These are phyloP conservation scores for Drosophila takahashii DNA, from an alignment of 1,140 invertebrate genomes.

Conservation along the genomic window DNA sequence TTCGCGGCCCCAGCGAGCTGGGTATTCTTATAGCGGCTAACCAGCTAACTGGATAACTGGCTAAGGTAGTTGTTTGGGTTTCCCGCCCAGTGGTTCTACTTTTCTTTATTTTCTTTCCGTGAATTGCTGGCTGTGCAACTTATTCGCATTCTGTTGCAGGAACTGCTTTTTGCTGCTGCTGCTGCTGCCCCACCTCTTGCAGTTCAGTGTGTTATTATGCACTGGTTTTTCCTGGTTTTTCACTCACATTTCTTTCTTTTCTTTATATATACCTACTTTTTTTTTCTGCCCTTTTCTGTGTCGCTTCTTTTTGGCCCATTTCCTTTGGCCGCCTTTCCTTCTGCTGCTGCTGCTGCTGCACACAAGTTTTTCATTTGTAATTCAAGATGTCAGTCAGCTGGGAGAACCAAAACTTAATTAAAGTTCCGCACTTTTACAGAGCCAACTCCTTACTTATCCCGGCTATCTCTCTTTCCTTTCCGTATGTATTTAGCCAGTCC, in stretches of 20 bases:
- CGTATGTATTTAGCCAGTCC: slow-evolving; percentile 64
- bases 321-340: slow-evolving; percentile 57
- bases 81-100: slow-evolving; percentile 41
- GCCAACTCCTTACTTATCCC: slow-evolving; percentile 26
- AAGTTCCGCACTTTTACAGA: slow-evolving; percentile 77
- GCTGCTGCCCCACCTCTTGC: slow-evolving; percentile 65
- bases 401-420: slow-evolving; percentile 83
- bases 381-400: slow-evolving; percentile 83
- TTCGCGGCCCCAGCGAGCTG: slow-evolving; percentile 36
- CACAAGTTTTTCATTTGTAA: slow-evolving; percentile 83
- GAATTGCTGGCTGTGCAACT: slow-evolving; percentile 63
- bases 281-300: slow-evolving; percentile 15
- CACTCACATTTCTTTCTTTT: slow-evolving; percentile 3
- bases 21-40: slow-evolving; percentile 38
- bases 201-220: slow-evolving; percentile 77
- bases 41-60: slow-evolving; percentile 31
- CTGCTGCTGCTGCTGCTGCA: slow-evolving; percentile 53
- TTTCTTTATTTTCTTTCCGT: slow-evolving; percentile 19
- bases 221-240: slow-evolving; percentile 41
- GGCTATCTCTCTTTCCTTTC: slow-evolving; percentile 31
- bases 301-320: slow-evolving; percentile 37
- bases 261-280: slow-evolving; percentile 8
- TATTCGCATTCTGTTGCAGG: slow-evolving; percentile 58
- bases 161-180: slow-evolving; percentile 38
- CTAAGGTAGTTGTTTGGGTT: slow-evolving; percentile 56